Evolutionary conservation across 2,888 invertebrate genomes (phyloP), one percentile per base, ranked within the genome.

Genomic region (Panorpa germanica): DNA sequence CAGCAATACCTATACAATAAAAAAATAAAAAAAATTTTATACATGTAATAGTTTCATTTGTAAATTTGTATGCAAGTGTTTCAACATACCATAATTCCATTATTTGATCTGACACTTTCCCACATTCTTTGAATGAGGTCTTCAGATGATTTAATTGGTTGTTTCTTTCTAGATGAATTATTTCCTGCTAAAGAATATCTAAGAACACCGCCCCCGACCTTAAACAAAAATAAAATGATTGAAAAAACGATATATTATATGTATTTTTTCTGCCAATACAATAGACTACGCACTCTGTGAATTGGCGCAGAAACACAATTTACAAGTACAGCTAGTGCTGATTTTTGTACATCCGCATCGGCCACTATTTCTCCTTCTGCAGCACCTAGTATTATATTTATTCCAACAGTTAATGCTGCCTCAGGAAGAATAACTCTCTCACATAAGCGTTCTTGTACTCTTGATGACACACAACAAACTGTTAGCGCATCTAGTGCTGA

Each of bases 221-320:
- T 20, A 51, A 43, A 5, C 55, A 14, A 9, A 33, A 17, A 23
- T 17, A 10, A 23, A 29, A 20, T 17, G 12, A 4, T 23, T n/a
- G 17, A 5, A 16, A 16, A 9, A 17, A 19, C 27, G 31, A 12
- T 23, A 23, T 5, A n/a, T 13, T 9, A 14, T 22, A 23, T 20
- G 11, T 11, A 11, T 9, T 11, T 24, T 11, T 23, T 12, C 20
- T 11, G 20, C 14, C 12, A n/a, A 14, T n/a, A 15, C 8, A 13
- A 17, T 17, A 6, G 7, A 15, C 23, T 26, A 48, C 61, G 57
- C 49, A 82, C 81, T 52, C 81, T 63, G 37, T 75, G 71, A 8
- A 81, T 70, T 1, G 91, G 91, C 3, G 86, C 85, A 56, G 90
- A 91, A 2, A 93, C 85, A 52, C 90, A 91, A 54, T 91, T 91